These are phyloP conservation scores for Aurelia aurita complex sp. Pacific DNA, from an alignment of 30 jellyfish, hydroid and myxozoan genomes.

Conservation along the genomic window DNA sequence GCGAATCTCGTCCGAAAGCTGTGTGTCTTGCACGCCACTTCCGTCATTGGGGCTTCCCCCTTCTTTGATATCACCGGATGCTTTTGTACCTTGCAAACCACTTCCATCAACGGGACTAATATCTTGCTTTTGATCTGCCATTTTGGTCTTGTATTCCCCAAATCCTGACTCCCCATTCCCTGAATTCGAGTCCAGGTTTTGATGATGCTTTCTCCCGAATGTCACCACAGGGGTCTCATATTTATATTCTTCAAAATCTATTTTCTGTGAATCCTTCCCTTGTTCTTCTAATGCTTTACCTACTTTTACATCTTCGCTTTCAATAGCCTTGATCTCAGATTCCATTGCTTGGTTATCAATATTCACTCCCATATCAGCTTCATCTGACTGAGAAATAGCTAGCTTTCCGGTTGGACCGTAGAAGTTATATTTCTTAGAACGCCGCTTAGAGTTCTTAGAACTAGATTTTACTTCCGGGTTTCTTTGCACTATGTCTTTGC, in stretches of 20 bases:
- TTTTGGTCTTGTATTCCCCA: background rate
- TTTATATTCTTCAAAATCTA: slow-evolving; percentile 43
- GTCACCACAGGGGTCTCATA: slow-evolving; percentile 35
- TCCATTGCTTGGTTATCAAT: slow-evolving; percentile 70
- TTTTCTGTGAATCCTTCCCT: background rate
- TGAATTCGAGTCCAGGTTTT: background rate
- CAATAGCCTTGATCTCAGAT: slow-evolving; percentile 53
- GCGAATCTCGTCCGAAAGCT: slow-evolving; percentile 36
- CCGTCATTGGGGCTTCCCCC: background rate
- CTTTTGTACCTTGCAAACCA: background rate
- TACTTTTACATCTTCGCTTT: slow-evolving; percentile 47
- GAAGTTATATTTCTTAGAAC: slow-evolving; percentile 35
- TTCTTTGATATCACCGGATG: background rate
- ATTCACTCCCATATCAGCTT: slow-evolving; percentile 65
- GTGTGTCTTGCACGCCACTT: background rate
- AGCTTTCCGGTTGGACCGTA: slow-evolving; percentile 32
- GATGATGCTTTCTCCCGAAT: background rate
- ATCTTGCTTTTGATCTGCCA: slow-evolving; percentile 32
- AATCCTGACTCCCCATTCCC: slow-evolving; percentile 2
- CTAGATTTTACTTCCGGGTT: background rate
- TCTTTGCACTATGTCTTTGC: slow-evolving; percentile 31
- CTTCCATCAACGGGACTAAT: background rate
- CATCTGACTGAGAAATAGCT: slow-evolving; percentile 43
- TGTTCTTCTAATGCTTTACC: slow-evolving; percentile 29
- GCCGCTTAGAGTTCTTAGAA: background rate